phyloP scores from a whole-genome alignment of 2,797 vertebrate species.

The Poecilia picta region DNA sequence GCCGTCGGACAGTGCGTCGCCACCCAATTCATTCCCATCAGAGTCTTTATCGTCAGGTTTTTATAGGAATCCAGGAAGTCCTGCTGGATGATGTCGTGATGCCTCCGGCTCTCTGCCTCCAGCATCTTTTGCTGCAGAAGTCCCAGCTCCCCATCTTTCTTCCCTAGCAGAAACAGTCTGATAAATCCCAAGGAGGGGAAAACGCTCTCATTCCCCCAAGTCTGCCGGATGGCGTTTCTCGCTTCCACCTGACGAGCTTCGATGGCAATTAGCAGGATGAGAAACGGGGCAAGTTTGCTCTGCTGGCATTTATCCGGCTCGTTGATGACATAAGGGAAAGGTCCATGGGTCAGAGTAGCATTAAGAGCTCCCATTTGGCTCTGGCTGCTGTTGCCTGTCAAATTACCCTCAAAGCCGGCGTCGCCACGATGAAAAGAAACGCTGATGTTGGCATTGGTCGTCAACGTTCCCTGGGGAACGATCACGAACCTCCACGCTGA shows the following conservation, averaged over 20 bases:
- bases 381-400: constrained; percentile 84
- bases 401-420: constrained; percentile 75
- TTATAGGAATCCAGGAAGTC: constrained; percentile 94
- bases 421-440: constrained; percentile 70
- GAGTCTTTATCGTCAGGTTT: constrained; percentile 94
- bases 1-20: constrained; percentile 86
- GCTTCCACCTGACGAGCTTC: constrained; percentile 90
- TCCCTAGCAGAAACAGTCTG: constrained; percentile 90
- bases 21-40: constrained; percentile 99
- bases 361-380: constrained; percentile 74
- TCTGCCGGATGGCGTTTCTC: constrained; percentile 92
- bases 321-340: constrained; percentile 90
- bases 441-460: constrained; percentile 74
- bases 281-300: constrained; percentile 78
- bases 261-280: constrained; percentile 91
- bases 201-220: constrained; percentile 93
- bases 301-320: constrained; percentile 89
- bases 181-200: constrained; percentile 82
- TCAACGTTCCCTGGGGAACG: constrained; percentile 74
- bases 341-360: constrained; percentile 71
- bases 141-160: constrained; percentile 74
- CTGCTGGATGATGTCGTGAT: constrained; percentile 94
- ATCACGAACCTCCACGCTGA: constrained; percentile 82
- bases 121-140: constrained; percentile 84
- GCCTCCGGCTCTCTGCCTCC: constrained; percentile 87